Evolutionary conservation across 2,888 invertebrate genomes (phyloP).

Genomic region (Blera fallax): DNA sequence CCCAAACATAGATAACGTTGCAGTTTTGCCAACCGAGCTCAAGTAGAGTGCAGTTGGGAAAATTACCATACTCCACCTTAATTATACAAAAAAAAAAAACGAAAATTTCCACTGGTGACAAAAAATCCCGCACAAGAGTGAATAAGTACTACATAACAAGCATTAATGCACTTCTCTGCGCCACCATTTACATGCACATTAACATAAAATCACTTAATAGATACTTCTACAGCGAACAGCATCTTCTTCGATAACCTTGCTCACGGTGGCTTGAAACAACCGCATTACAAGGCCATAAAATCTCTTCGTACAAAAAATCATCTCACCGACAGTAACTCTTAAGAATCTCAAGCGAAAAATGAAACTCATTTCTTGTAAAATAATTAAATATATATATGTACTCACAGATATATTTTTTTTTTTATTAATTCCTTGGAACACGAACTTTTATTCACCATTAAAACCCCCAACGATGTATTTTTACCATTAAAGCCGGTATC

Average conservation of each 20-base stretch:
- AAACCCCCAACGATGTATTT: conserved; percentile 23
- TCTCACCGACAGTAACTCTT: neutral
- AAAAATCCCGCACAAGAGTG: neutral
- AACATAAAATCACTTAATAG: neutral
- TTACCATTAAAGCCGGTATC: conserved; percentile 12
- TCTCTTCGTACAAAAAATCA: neutral
- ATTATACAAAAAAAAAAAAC: too few species aligned
- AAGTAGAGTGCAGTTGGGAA: too few species aligned
- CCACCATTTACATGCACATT: neutral
- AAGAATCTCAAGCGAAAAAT: neutral
- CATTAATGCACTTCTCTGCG: neutral
- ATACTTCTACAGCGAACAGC: neutral
- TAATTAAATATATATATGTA: conserved; percentile 35
- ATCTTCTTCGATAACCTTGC: neutral
- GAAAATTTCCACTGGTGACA: too few species aligned
- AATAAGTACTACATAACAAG: neutral
- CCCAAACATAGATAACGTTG: too few species aligned
- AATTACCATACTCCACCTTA: too few species aligned
- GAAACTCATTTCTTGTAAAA: neutral
- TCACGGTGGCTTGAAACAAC: neutral
- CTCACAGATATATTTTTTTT: conserved; percentile 32
- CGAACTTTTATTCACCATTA: conserved; percentile 35
- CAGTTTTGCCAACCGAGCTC: too few species aligned
- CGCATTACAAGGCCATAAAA: neutral
- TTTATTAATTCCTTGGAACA: conserved; percentile 50